phyloP scores from a whole-genome alignment of 1,140 invertebrate species.

The Microvelia longipes region DNA sequence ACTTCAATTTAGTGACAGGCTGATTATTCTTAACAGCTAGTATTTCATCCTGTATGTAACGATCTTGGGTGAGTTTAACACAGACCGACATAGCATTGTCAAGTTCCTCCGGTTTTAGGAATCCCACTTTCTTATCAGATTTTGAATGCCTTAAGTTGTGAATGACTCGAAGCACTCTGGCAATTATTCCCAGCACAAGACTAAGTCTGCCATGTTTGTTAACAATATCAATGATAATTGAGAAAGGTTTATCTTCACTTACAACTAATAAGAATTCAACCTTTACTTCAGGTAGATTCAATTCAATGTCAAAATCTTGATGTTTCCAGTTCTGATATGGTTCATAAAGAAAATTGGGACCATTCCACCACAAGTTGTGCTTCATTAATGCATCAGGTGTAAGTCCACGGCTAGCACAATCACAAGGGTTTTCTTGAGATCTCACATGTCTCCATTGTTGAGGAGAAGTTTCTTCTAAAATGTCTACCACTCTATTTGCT shows the following conservation, averaged over 20 bases:
- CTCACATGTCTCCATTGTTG: constrained; percentile 29
- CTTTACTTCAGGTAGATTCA: not conserved
- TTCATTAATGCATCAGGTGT: constrained; percentile 18
- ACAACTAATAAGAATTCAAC: not conserved
- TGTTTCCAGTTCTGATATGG: not conserved
- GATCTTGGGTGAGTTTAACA: not conserved
- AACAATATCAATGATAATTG: not conserved
- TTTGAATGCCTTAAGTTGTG: not conserved
- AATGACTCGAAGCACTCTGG: not conserved
- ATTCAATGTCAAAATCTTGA: not conserved
- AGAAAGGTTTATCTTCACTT: not conserved
- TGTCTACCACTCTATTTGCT: constrained; percentile 23
- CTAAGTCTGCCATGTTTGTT: not conserved
- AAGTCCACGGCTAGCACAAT: constrained; percentile 30
- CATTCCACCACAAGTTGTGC: constrained; percentile 27
- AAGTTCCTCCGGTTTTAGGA: not conserved
- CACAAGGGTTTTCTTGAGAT: constrained; percentile 29
- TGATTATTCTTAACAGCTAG: not conserved
- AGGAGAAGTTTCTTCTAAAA: constrained; percentile 20
- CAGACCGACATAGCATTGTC: not conserved
- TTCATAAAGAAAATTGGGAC: not conserved
- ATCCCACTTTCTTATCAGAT: not conserved
- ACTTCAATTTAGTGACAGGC: not conserved
- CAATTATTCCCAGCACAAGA: not conserved
- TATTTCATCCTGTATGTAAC: not conserved